These are phyloP conservation scores for Tribolium madens DNA, from an alignment of 1,140 invertebrate genomes.

Conservation along the genomic window DNA sequence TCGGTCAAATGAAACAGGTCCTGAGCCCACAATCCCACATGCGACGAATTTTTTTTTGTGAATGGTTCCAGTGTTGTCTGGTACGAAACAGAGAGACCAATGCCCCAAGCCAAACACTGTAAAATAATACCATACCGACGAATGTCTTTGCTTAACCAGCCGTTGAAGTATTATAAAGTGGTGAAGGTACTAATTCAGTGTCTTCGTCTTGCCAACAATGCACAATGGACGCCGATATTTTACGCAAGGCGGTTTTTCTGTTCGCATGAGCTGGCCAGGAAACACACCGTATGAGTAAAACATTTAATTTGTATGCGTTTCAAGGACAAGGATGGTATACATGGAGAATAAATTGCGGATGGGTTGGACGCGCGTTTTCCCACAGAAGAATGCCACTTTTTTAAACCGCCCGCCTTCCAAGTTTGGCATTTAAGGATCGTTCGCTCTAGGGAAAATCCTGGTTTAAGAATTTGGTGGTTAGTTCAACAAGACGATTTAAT, in stretches of 20 bases:
- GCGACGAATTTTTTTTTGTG: background rate
- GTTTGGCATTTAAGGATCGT: background rate
- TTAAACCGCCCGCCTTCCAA: background rate
- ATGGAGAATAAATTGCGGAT: constrained; percentile 49
- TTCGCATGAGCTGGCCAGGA: constrained; percentile 52
- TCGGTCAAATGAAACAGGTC: constrained; percentile 30
- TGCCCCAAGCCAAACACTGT: constrained; percentile 19
- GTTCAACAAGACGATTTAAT: background rate
- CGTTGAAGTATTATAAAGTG: constrained; percentile 13
- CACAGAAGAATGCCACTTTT: background rate
- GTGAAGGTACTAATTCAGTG: constrained; percentile 13
- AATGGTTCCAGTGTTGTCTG: constrained; percentile 13
- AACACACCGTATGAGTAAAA: constrained; percentile 57
- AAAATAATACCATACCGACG: constrained; percentile 23
- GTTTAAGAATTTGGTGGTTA: background rate
- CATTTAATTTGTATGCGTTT: constrained; percentile 59
- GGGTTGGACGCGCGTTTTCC: background rate
- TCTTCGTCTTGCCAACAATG: constrained; percentile 41
- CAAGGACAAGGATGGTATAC: constrained; percentile 51
- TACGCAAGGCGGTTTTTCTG: constrained; percentile 46
- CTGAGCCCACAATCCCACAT: constrained; percentile 24
- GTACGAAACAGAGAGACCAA: constrained; percentile 5
- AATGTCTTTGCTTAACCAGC: constrained; percentile 25
- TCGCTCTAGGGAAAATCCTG: background rate
- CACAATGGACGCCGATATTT: constrained; percentile 46